Evolutionary conservation across 1,140 invertebrate species (phyloP), one percentile per base, ranked within the genome.

Genomic region (Ceratina australensis): DNA sequence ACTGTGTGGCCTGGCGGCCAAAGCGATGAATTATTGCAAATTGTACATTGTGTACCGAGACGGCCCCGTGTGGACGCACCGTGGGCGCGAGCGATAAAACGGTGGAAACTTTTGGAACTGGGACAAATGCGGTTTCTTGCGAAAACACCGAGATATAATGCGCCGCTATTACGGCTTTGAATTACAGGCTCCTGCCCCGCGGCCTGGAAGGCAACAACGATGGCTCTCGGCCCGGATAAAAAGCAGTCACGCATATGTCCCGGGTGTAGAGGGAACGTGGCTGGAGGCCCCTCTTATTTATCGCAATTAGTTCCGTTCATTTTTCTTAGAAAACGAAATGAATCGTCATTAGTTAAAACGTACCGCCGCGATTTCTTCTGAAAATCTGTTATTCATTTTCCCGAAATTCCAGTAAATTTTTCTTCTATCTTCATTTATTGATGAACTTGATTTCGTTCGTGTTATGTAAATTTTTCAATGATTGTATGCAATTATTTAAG

Each of bases 41-140:
- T 77, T 71, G 74, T 69, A 61, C 67, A 68, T 78, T 52, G 75
- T 72, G 47, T 64, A 72, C 7, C 52, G 52, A n/a, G 15, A 15
- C 18, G 16, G 65, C 65, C n/a, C n/a, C 65, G 49, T 24, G 49
- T 24, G 64, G 28, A 68, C 33, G 24, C 22, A 52, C 22, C 26
- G 57, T 28, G 42, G 33, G 50, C 33, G 18, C 28, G 59, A 49
- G 68, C 59, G 68, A 78, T 78, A 72, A 72, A 77, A 77, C 74
- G 65, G 16, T 54, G 49, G 49, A 57, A 72, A 78, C 69, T 78
- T 78, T 72, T 65, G 76, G 68, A 78, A 78, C 76, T 78, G 76
- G 76, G 76, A 72, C 69, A 78, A 78, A 71, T 63, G 69, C 60
- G 66, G 76, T 78, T 78, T 72, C 76, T 78, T 78, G 68, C 68